Conservation (phyloP, 2,113 vertebrate genomes). For the human region DNA sequence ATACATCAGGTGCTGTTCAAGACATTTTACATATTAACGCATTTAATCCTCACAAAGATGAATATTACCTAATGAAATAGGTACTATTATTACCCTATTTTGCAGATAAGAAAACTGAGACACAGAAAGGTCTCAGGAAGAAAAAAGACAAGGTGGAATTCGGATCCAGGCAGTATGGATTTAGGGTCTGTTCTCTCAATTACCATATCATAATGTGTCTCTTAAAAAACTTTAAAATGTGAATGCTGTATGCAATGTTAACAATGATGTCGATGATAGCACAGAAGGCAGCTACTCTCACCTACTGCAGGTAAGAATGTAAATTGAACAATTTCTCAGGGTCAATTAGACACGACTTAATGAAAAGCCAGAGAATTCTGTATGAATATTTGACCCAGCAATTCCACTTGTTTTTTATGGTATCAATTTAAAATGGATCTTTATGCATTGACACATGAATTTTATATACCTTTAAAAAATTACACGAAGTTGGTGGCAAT, state of each 20-base stretch:
- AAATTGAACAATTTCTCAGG: not conserved
- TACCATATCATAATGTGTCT: no score
- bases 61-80: not conserved
- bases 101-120: not conserved
- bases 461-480: not conserved
- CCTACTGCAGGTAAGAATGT: not conserved
- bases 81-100: not conserved
- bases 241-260: not conserved
- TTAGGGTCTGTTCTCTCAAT: not conserved
- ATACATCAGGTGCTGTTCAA: not conserved
- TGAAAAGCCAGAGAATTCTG: not conserved
- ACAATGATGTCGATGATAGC: not conserved
- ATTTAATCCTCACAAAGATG: not conserved
- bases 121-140: not conserved
- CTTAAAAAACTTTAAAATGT: not conserved
- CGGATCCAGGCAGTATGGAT: not conserved
- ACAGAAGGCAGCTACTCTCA: not conserved
- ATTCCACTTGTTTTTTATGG: not conserved
- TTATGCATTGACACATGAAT: not conserved
- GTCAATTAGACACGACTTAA: not conserved
- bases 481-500: no score
- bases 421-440: not conserved
- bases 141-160: not conserved
- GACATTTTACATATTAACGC: not conserved
- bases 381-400: not conserved